Evolutionary conservation across 23 tunicate species (phyloP).

Genomic region (Ciona savignyi): DNA sequence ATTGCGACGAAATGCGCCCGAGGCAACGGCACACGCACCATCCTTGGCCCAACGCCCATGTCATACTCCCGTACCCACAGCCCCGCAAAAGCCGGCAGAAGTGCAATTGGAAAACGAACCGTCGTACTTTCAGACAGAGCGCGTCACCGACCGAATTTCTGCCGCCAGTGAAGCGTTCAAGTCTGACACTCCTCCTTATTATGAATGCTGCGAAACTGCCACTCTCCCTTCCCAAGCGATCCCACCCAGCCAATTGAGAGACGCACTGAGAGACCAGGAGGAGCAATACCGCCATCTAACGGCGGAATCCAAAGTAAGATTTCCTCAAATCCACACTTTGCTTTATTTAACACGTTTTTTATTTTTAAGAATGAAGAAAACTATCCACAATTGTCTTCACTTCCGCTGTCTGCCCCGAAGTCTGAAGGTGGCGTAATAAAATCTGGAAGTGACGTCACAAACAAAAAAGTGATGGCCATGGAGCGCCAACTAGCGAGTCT

Average conservation of each 20-base stretch:
- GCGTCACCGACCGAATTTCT: no score
- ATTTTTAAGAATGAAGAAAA: no score
- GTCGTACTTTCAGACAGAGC: constrained; percentile 23
- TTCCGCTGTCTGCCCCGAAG: not conserved
- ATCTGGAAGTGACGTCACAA: constrained; percentile 10
- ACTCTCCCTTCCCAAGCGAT: not conserved
- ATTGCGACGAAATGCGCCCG: not conserved
- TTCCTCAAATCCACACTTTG: no score
- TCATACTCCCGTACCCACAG: constrained; percentile 5
- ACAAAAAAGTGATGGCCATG: constrained; percentile 35
- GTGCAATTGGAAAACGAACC: constrained; percentile 5
- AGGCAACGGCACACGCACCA: not conserved
- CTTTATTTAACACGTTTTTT: no score
- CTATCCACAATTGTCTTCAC: not conserved
- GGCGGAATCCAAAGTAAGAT: no score
- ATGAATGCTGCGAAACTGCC: constrained; percentile 62
- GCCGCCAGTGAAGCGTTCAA: constrained; percentile 4
- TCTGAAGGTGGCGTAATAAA: not conserved
- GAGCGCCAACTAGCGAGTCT: constrained; percentile 54
- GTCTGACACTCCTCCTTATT: constrained; percentile 64
- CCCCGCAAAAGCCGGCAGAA: not conserved
- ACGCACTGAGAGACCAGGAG: not conserved
- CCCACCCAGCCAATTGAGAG: constrained; percentile 7
- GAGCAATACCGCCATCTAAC: not conserved
- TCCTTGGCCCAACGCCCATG: not conserved